Evolutionary conservation across 2,888 invertebrate species (phyloP), one percentile per base, ranked within the genome.

Genomic region (Synergus laeviventris): DNA sequence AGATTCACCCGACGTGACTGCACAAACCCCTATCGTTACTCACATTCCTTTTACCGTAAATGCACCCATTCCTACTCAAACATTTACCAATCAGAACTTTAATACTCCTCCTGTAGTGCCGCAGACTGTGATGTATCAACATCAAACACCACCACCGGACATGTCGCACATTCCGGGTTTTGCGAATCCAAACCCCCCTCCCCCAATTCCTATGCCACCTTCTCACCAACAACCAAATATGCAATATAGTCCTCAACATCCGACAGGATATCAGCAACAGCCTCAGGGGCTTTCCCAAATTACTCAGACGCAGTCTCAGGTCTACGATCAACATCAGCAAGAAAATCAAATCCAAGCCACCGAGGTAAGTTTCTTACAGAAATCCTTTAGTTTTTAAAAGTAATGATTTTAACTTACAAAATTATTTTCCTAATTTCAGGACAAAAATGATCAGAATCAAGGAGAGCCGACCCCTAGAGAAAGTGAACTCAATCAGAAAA

Each of bases 61-160:
- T 91, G 89, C 91, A 76, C 90, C 93, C 76, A 96, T 97, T 87
- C 95, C 96, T 36, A 94, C 95, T 39, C 96, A 96, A 91, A 97
- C 96, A 62, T 97, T 95, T 91, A 97, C 96, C 76, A 97, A 97
- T 91, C 96, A 96, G 89, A 95, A 94, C 88, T 97, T 94, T 90
- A 92, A 93, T 79, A 91, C 91, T 61, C 81, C 89, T 49, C 87
- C 89, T 1, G 90, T 89, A 21, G 90, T 91, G 18, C 84, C 89
- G 8, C 86, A 87, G 66, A 87, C 87, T 79, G 89, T 89, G 38
- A 89, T 91, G 80, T 90, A 91, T 77, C 89, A 87, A 61, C 93
- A 93, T 61, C 92, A 91, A 82, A 88, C 92, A 73, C 91, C 91
- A 12, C 92, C 91, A 24, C 89, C 90, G 73, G 87, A 89, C 42